Evolutionary conservation across 2,797 vertebrate genomes (phyloP).

Genomic region (Prionace glauca): DNA sequence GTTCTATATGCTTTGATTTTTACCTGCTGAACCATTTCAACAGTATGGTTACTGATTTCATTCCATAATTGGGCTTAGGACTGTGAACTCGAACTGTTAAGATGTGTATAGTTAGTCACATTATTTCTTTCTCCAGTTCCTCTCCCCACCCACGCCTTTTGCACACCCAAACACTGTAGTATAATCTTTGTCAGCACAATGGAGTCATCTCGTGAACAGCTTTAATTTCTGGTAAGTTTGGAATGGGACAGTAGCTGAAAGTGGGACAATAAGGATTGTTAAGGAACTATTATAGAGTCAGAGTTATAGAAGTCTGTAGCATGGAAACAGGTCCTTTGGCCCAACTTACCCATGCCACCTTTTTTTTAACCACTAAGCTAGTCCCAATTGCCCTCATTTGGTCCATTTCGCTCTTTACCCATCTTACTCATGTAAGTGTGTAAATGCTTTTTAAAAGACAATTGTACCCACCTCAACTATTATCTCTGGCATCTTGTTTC

Average conservation of each 20-base stretch:
- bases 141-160: not conserved
- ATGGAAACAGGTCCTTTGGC: no score
- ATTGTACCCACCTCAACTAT: no score
- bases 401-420: no score
- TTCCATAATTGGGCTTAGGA: not conserved
- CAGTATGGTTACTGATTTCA: not conserved
- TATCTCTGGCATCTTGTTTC: no score
- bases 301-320: no score
- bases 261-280: not conserved
- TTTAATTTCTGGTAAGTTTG: not conserved
- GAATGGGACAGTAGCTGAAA: not conserved
- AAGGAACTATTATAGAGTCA: no score
- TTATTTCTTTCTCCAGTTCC: not conserved
- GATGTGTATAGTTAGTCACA: not conserved
- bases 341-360: no score
- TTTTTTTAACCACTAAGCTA: no score
- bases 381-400: no score
- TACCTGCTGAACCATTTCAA: not conserved
- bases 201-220: not conserved
- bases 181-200: not conserved
- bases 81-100: not conserved
- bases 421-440: no score
- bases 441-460: no score
- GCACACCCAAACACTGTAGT: not conserved
- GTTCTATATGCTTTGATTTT: not conserved